Evolutionary conservation across 2,113 vertebrate species (phyloP).

Genomic region (Cebidichthys violaceus): DNA sequence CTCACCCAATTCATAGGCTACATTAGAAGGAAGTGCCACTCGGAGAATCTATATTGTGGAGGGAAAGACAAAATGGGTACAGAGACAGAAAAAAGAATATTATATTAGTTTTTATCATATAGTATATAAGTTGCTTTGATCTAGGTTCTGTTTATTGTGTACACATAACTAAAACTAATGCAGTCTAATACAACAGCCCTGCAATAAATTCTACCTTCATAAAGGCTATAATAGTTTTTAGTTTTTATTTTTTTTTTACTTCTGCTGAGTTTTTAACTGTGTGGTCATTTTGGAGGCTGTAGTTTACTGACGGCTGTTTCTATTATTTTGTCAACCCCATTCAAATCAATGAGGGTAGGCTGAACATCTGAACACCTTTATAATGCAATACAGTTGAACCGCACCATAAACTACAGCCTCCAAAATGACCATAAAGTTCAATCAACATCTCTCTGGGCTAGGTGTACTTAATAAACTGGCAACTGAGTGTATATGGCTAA

Average conservation of each 20-base stretch:
- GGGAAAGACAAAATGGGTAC: slow-evolving; percentile 17
- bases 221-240: background rate
- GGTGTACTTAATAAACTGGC: background rate
- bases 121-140: background rate
- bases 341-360: background rate
- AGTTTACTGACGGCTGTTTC: background rate
- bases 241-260: too few relatives aligned
- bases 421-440: background rate
- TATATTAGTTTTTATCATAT: background rate
- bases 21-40: slow-evolving; percentile 30
- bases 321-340: background rate
- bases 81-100: background rate
- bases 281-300: background rate
- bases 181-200: background rate
- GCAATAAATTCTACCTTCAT: background rate
- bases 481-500: background rate
- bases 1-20: slow-evolving; percentile 74
- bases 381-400: background rate
- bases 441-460: background rate
- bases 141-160: background rate
- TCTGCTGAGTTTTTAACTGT: too few relatives aligned
- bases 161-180: background rate
- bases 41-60: slow-evolving; percentile 66
- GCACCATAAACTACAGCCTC: background rate
- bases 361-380: background rate